Conservation (phyloP, 2,113 vertebrate genomes). For the Corythornis madagascariensis region DNA sequence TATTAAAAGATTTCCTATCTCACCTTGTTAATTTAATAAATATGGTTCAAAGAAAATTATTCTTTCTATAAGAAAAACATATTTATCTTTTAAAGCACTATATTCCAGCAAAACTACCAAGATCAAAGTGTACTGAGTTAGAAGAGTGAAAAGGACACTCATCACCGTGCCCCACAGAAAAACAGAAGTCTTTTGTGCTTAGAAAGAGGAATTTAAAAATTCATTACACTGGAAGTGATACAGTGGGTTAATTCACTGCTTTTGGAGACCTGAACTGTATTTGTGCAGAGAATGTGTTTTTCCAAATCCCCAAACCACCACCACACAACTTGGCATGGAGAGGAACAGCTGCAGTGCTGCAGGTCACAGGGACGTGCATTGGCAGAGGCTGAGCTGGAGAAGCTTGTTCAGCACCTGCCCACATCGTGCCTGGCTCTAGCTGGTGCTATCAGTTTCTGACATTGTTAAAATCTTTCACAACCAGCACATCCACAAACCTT, state of each 20-base stretch:
- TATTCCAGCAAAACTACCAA: slow-evolving; percentile 37
- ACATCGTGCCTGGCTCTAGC: neutral
- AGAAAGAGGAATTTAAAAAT: slow-evolving; percentile 19
- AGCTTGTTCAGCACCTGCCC: slow-evolving; percentile 57
- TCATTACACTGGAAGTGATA: slow-evolving; percentile 13
- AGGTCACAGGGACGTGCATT: neutral
- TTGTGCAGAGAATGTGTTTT: slow-evolving; percentile 15
- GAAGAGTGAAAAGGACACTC: slow-evolving; percentile 21
- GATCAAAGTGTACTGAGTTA: slow-evolving; percentile 24
- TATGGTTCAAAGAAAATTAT: neutral
- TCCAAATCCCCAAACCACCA: neutral
- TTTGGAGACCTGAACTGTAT: neutral
- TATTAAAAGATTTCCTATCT: slow-evolving; percentile 26
- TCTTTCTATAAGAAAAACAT: neutral
- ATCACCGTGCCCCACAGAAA: neutral
- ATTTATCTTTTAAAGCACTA: neutral
- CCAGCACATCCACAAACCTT: neutral
- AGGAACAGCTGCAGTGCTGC: slow-evolving; percentile 36
- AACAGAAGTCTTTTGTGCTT: slow-evolving; percentile 63
- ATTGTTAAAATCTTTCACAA: slow-evolving; percentile 3
- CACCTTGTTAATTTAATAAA: slow-evolving; percentile 28
- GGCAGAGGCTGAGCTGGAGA: neutral
- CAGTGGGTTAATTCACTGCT: slow-evolving; percentile 25
- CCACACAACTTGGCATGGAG: neutral
- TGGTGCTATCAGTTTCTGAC: neutral